These are phyloP conservation scores for Muschampia plurimacula DNA, from an alignment of 2,888 invertebrate genomes.

Conservation along the genomic window DNA sequence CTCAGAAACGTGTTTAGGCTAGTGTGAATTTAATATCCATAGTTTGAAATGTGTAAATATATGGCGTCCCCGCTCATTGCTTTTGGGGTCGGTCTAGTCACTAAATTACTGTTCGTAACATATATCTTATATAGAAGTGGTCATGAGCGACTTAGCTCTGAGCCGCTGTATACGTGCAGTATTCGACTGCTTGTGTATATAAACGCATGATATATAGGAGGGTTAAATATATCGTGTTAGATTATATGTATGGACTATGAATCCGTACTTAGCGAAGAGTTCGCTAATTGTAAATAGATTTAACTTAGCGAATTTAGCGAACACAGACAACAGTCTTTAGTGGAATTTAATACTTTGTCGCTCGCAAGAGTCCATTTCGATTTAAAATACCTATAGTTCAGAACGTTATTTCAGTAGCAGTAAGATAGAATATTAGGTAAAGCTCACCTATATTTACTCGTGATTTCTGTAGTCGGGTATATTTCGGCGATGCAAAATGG, in stretches of 20 bases:
- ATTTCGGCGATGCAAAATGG: not conserved
- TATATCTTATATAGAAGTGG: slow-evolving; percentile 9
- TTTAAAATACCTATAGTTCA: slow-evolving; percentile 60
- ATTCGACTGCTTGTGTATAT: slow-evolving; percentile 72
- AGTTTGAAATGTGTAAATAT: slow-evolving; percentile 72
- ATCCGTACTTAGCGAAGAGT: slow-evolving; percentile 5
- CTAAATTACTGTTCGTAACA: slow-evolving; percentile 62
- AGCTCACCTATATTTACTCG: slow-evolving; percentile 42
- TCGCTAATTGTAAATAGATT: slow-evolving; percentile 50
- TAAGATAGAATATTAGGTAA: slow-evolving; percentile 69
- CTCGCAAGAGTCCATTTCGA: slow-evolving; percentile 58
- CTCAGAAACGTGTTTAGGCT: too few relatives aligned
- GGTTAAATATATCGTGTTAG: slow-evolving; percentile 24
- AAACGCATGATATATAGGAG: slow-evolving; percentile 45
- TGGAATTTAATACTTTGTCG: slow-evolving; percentile 63
- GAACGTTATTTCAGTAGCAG: slow-evolving; percentile 62
- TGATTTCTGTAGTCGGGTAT: not conserved
- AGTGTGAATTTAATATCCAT: slow-evolving; percentile 75
- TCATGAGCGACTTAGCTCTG: slow-evolving; percentile 49
- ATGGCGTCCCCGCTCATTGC: slow-evolving; percentile 59
- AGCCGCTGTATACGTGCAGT: slow-evolving; percentile 62
- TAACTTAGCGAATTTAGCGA: slow-evolving; percentile 70
- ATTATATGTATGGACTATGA: not conserved
- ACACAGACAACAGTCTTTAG: slow-evolving; percentile 60
- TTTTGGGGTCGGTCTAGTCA: slow-evolving; percentile 76